Evolutionary conservation across 2,888 invertebrate genomes (phyloP).

Genomic region (Lithosia quadra): DNA sequence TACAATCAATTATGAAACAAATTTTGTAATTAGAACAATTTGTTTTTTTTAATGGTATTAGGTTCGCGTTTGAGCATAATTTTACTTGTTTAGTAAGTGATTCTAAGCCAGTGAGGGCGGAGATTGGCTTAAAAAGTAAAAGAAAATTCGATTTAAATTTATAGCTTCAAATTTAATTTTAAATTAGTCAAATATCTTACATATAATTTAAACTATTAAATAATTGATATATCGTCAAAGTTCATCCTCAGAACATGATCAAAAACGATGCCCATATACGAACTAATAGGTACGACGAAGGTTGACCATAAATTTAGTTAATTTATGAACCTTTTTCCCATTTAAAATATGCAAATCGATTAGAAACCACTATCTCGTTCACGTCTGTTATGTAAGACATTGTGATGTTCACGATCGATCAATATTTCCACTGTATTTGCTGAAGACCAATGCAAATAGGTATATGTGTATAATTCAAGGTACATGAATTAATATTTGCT

Average conservation of each 20-base stretch:
- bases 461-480: too few species aligned
- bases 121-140: too few species aligned
- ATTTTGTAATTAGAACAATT: neutral
- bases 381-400: neutral
- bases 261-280: neutral
- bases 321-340: neutral
- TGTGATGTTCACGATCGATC: neutral
- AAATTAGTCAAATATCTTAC: neutral
- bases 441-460: too few species aligned
- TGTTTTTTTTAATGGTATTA: neutral
- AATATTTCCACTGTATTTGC: too few species aligned
- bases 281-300: neutral
- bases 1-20: neutral
- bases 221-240: neutral
- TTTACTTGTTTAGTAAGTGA: too few species aligned
- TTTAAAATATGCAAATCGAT: neutral
- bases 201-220: neutral
- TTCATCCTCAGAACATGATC: neutral
- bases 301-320: neutral
- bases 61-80: too few species aligned
- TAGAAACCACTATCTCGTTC: neutral
- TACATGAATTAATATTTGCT: too few species aligned
- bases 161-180: too few species aligned
- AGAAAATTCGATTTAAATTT: too few species aligned
- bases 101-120: too few species aligned